These are phyloP conservation scores for Ceratina australensis DNA, from an alignment of 1,140 invertebrate species.

Conservation along the genomic window DNA sequence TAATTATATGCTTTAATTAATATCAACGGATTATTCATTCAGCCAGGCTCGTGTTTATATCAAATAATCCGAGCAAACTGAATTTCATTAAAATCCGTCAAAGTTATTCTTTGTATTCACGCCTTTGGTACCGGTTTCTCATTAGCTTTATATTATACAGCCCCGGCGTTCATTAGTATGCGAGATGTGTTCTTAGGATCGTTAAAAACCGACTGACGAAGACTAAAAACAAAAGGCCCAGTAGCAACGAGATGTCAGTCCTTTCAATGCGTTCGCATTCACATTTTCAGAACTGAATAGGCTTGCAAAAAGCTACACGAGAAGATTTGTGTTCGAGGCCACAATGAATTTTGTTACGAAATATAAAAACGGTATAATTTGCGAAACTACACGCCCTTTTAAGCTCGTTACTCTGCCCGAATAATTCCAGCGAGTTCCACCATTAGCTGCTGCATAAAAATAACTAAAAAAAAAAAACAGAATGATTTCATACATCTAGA, in stretches of 20 bases:
- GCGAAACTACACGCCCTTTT: too few species aligned
- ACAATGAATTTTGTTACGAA: not conserved
- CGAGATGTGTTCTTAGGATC: not conserved
- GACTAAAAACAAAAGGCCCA: not conserved
- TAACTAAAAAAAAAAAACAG: too few species aligned
- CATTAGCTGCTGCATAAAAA: not conserved
- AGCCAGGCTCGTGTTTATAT: too few species aligned
- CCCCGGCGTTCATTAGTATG: conserved; percentile 1
- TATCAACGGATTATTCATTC: too few species aligned
- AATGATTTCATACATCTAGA: too few species aligned
- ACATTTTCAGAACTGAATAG: not conserved
- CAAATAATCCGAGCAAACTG: too few species aligned
- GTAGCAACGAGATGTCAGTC: not conserved
- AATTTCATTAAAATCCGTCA: too few species aligned
- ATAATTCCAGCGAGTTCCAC: not conserved
- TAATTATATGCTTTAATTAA: too few species aligned
- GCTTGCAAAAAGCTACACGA: not conserved
- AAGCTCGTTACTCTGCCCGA: too few species aligned
- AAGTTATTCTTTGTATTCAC: too few species aligned
- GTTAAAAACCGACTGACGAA: not conserved
- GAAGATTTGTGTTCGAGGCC: not conserved
- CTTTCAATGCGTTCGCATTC: not conserved
- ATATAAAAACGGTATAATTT: not conserved
- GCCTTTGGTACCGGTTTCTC: not conserved
- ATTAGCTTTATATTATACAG: not conserved